phyloP scores from a whole-genome alignment of 2,888 invertebrate species.

The Pachymerium ferrugineum region DNA sequence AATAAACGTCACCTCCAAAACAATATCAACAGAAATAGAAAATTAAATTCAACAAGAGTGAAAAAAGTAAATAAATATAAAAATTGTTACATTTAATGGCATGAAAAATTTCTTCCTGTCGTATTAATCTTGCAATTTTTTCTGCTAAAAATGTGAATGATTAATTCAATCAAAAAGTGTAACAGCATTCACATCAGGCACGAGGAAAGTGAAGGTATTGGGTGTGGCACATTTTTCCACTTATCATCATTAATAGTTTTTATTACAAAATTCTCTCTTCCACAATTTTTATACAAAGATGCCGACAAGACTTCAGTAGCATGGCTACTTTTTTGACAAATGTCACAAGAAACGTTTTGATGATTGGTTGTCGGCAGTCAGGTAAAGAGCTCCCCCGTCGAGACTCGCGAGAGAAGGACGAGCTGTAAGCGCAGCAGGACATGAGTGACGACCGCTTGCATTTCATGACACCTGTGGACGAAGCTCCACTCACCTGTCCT shows the following conservation, averaged over 20 bases:
- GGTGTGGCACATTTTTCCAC: not conserved
- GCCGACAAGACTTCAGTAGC: slow-evolving; percentile 7
- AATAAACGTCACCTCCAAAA: too few species aligned
- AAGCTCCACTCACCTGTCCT: slow-evolving; percentile 6
- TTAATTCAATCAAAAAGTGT: too few species aligned
- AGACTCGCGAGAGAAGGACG: slow-evolving; percentile 18
- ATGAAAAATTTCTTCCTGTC: too few species aligned
- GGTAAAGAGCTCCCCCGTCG: not conserved
- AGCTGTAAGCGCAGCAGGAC: slow-evolving; percentile 18
- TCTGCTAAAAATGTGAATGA: too few species aligned
- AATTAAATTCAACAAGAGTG: too few species aligned
- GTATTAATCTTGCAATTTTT: too few species aligned
- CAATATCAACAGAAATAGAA: too few species aligned
- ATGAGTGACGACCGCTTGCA: slow-evolving; percentile 14
- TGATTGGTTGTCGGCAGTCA: slow-evolving; percentile 15
- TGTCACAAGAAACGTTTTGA: slow-evolving; percentile 4
- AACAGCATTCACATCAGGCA: too few species aligned
- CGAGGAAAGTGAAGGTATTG: too few species aligned
- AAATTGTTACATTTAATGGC: too few species aligned
- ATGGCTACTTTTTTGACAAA: slow-evolving; percentile 15
- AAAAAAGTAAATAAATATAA: too few species aligned
- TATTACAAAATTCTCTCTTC: not conserved
- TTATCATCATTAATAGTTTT: not conserved
- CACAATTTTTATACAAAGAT: not conserved
- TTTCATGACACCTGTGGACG: slow-evolving; percentile 21